These are phyloP conservation scores for Glyphotaelius pellucidus DNA, from an alignment of 2,888 invertebrate genomes.

Conservation along the genomic window DNA sequence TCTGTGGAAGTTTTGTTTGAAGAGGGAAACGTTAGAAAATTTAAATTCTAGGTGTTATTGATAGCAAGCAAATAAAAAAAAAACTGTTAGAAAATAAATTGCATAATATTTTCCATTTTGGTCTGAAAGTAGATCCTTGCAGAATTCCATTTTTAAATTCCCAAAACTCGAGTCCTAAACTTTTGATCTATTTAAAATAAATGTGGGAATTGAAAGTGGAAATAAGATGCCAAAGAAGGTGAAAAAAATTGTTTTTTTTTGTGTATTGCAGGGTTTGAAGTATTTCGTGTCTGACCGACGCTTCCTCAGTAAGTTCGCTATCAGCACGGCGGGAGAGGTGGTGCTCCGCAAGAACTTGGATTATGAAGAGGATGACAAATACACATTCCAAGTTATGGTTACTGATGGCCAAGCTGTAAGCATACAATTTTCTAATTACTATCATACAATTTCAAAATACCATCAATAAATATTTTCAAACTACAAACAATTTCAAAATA, in stretches of 20 bases:
- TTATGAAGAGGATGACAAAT: conserved; percentile 85
- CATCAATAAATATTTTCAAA: too few species aligned
- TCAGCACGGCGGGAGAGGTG: conserved; percentile 88
- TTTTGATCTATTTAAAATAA: not conserved
- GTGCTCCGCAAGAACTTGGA: conserved; percentile 86
- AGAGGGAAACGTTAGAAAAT: too few species aligned
- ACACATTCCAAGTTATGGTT: conserved; percentile 88
- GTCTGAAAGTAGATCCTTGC: not conserved
- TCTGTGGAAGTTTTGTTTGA: too few species aligned
- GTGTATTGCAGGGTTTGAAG: conserved; percentile 72
- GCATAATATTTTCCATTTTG: not conserved
- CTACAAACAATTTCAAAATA: too few species aligned
- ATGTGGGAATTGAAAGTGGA: not conserved
- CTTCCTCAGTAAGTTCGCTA: conserved; percentile 85
- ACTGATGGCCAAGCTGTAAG: conserved; percentile 87
- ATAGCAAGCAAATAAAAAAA: too few species aligned
- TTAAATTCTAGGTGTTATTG: too few species aligned
- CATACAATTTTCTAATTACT: conserved; percentile 51
- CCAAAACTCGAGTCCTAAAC: not conserved
- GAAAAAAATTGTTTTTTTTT: not conserved
- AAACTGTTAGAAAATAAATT: too few species aligned
- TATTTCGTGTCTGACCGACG: conserved; percentile 87
- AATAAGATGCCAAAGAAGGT: not conserved
- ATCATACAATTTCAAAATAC: too few species aligned
- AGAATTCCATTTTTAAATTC: not conserved